Base-by-base conservation (phyloP, 2,113 vertebrate species). In the Petrocephalus zakoni region DNA sequence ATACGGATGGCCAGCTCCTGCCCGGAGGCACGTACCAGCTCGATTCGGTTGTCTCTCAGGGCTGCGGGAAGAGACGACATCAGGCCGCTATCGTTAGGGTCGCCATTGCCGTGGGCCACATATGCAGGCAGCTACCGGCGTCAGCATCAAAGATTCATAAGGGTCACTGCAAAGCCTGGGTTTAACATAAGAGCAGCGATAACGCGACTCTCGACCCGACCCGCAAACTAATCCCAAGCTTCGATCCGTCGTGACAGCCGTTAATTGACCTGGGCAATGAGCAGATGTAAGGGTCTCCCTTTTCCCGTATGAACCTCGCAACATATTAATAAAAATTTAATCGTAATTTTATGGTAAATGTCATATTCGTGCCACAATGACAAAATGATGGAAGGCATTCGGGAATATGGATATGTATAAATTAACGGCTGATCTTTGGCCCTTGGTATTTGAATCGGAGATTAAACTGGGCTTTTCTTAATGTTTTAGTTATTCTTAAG, bases 1-100 rank as follows among this genome's bases (percentile, higher is more conserved):
- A 99, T 97, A 5, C 96, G 97, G 95, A 99, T 99, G 68, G 97
- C 98, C 92, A 99, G 92, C 93, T 99, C 98, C 93, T 98, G 97
- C 95, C 96, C 97, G 0, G 98, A 97, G 64, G 98, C 97, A 84
- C 96, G 96, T 64, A 99, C 96, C 93, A 99, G 95, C 92, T 99
- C 98, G 22, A 99, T 99, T 89, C 98, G 95, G 95, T 99, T 97
- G 94, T 99, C 98, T 89, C 98, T 96, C 91, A 99, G 93, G 87
- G 98, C 98, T 99, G 93, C 88, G 93, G 89, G 0, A 29, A 47
- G 87, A 84, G 81, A 64, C 2, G 29, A 13, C n/a, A 2, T 56
- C 84, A 85, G 13, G 55, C 85, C 55, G n/a, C 64, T 10, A 87
- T 5, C 29, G 29, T 25, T 89, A 88, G 56, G 0, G 0, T 46